These are phyloP conservation scores for Tricholaema leucomelas DNA, from an alignment of 2,113 vertebrate genomes.

Conservation along the genomic window DNA sequence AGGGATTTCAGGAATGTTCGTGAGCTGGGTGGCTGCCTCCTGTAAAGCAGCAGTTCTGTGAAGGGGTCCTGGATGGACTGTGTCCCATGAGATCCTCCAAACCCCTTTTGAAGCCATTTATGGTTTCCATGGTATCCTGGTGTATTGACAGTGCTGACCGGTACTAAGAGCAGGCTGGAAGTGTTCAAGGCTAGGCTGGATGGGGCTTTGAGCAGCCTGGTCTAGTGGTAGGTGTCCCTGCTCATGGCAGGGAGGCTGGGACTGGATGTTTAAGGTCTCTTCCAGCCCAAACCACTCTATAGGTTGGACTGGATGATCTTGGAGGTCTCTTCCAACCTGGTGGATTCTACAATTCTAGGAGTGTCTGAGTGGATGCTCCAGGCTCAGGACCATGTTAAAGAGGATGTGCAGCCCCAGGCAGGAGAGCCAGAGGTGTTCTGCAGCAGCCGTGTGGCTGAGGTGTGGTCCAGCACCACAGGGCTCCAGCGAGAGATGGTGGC, in stretches of 20 bases:
- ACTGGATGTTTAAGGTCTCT: neutral
- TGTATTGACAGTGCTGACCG: neutral
- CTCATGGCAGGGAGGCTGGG: neutral
- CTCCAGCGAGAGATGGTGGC: accelerated
- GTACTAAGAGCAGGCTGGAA: neutral
- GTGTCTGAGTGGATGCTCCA: neutral
- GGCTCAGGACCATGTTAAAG: neutral
- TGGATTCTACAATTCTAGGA: neutral
- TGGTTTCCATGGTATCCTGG: neutral
- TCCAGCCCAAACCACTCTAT: neutral
- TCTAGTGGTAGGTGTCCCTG: too few relatives aligned
- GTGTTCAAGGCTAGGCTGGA: neutral
- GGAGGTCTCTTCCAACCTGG: neutral
- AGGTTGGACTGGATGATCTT: neutral
- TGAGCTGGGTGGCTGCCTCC: neutral
- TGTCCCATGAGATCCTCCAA: neutral
- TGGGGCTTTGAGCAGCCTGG: neutral
- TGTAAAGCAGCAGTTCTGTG: neutral
- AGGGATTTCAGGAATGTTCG: neutral
- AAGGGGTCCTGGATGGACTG: neutral
- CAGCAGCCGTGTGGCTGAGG: accelerated
- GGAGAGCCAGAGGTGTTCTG: neutral
- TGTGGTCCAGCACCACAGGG: accelerated
- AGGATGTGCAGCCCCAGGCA: accelerated
- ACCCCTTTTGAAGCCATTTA: accelerated